A percentile compares a stretch with the other conserved stretches of the same genome.
These are phyloP conservation scores for Elegia similella DNA, from an alignment of 2,888 invertebrate species.

Conservation along the genomic window DNA sequence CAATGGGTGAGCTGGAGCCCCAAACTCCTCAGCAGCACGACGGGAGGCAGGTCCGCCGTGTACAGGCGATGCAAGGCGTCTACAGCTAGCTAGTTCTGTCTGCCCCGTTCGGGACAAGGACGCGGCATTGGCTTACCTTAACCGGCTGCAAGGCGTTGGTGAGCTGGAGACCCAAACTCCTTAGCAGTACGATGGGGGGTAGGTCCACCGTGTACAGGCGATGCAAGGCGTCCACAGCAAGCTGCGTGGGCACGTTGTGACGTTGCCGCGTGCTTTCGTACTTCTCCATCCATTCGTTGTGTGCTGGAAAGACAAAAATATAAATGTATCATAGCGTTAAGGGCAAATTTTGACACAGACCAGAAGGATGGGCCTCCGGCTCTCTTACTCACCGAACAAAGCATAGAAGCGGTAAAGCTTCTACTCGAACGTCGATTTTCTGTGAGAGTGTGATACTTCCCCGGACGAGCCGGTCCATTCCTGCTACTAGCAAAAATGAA, in stretches of 20 bases:
- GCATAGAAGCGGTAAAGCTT: too few species aligned
- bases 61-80: slow-evolving; percentile 94
- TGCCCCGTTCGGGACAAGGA: too few species aligned
- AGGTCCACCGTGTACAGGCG: slow-evolving; percentile 89
- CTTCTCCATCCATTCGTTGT: slow-evolving; percentile 85
- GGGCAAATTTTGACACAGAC: too few species aligned
- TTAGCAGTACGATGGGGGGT: slow-evolving; percentile 88
- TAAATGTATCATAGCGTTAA: too few species aligned
- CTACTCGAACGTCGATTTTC: too few species aligned
- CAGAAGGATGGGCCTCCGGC: too few species aligned
- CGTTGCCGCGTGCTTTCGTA: slow-evolving; percentile 93
- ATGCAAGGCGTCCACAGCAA: slow-evolving; percentile 93
- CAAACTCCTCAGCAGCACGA: slow-evolving; percentile 90
- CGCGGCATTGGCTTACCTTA: slow-evolving; percentile 79
- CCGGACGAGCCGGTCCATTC: too few species aligned
- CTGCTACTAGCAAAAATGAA: too few species aligned
- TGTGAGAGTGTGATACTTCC: too few species aligned
- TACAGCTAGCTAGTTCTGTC: slow-evolving; percentile 79
- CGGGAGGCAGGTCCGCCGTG: slow-evolving; percentile 85
- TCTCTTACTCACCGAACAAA: too few species aligned
- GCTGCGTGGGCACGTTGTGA: slow-evolving; percentile 94
- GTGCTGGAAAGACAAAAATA: slow-evolving; percentile 74
- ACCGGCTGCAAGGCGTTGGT: slow-evolving; percentile 88
- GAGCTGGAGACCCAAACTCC: slow-evolving; percentile 91
- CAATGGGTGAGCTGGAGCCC: slow-evolving; percentile 91